phyloP scores from a whole-genome alignment of 1,140 invertebrate species.

The Hormaphis cornu region DNA sequence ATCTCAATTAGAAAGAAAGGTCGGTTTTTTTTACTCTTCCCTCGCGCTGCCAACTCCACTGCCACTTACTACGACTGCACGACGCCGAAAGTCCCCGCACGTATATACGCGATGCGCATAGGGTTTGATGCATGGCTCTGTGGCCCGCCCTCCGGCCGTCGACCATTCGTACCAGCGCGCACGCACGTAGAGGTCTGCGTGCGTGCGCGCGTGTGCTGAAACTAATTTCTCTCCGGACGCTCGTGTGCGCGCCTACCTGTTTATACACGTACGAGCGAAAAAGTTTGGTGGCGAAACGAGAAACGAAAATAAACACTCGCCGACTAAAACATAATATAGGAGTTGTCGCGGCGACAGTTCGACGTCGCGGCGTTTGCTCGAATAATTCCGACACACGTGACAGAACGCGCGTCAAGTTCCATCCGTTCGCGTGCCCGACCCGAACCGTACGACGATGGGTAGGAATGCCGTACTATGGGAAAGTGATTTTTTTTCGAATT shows the following conservation, averaged over 20 bases:
- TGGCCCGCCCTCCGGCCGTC: constrained; percentile 11
- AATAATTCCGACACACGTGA: too few species aligned
- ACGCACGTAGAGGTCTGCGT: neutral
- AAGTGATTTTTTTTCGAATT: too few species aligned
- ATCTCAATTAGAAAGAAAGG: constrained; percentile 29
- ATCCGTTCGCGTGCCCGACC: too few species aligned
- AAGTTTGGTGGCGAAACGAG: neutral
- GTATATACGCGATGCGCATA: neutral
- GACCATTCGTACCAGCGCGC: constrained; percentile 3
- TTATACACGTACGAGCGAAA: neutral
- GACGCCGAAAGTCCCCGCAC: neutral
- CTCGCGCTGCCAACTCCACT: neutral
- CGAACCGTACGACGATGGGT: too few species aligned
- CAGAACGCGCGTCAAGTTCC: too few species aligned
- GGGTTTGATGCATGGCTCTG: constrained; percentile 25
- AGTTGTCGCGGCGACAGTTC: too few species aligned
- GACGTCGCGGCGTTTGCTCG: too few species aligned
- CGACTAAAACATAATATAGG: too few species aligned
- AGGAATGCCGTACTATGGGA: too few species aligned
- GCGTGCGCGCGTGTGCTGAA: neutral
- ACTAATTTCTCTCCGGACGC: constrained; percentile 22
- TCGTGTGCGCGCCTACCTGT: neutral
- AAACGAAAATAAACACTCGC: neutral
- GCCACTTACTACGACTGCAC: neutral
- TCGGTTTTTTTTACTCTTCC: constrained; percentile 3